These are phyloP conservation scores for Corvus hawaiiensis DNA, from an alignment of 2,113 vertebrate species.

Conservation along the genomic window DNA sequence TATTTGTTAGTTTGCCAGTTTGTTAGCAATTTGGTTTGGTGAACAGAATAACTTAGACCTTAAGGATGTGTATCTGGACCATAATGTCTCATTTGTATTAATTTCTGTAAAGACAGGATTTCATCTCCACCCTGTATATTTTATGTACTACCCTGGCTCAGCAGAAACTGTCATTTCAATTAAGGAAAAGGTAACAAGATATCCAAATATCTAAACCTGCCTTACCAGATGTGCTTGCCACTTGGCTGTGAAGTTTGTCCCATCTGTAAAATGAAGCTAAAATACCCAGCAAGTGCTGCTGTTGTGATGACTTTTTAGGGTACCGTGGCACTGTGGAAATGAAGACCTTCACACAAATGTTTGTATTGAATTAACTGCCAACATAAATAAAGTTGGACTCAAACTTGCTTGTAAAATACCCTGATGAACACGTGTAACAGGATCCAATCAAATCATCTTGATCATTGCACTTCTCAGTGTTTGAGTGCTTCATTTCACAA, in stretches of 20 bases:
- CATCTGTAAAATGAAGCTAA: neutral
- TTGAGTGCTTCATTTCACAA: neutral
- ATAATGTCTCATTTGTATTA: neutral
- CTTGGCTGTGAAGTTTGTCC: neutral
- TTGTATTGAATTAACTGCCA: neutral
- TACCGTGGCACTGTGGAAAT: neutral
- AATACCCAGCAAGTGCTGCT: neutral
- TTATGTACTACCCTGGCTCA: neutral
- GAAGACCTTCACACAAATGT: neutral
- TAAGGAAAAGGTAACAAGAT: neutral
- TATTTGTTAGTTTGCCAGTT: constrained; percentile 42
- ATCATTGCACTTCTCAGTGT: neutral
- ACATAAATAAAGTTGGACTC: neutral
- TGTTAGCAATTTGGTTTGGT: constrained; percentile 5
- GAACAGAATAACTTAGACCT: neutral
- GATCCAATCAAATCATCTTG: neutral
- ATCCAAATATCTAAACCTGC: neutral
- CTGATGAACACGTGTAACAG: neutral
- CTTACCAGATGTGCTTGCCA: neutral
- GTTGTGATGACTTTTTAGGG: neutral
- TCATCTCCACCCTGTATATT: neutral
- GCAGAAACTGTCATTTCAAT: neutral
- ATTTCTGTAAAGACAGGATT: neutral
- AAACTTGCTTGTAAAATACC: neutral
- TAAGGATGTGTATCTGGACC: neutral